Percentiles rank a stretch among this genome's conserved stretches.
Conservation (phyloP, 2,797 vertebrate species). For the Oreochromis mossambicus region DNA sequence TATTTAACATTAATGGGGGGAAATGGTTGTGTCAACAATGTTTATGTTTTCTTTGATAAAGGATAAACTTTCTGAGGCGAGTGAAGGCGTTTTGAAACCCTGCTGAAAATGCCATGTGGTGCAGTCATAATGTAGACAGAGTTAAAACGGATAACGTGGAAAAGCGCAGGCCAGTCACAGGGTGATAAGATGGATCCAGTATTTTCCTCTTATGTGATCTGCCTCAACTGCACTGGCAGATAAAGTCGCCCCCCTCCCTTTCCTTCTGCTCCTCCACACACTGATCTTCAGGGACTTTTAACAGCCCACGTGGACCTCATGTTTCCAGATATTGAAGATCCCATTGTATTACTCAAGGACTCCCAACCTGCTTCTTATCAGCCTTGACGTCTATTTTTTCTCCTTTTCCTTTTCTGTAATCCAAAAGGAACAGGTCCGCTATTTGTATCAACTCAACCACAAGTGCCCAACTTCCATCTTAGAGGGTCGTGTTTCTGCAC, state of each 20-base stretch:
- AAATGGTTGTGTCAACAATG: background rate
- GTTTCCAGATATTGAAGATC: conserved; percentile 55
- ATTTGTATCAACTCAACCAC: conserved; percentile 17
- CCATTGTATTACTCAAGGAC: conserved; percentile 63
- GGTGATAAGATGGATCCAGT: conserved; percentile 36
- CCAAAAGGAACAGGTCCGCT: conserved; percentile 28
- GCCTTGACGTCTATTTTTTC: conserved; percentile 10
- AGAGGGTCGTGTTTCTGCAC: background rate
- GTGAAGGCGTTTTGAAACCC: background rate
- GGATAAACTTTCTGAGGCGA: background rate
- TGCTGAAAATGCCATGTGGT: background rate
- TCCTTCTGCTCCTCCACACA: conserved; percentile 8
- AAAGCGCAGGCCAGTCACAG: conserved; percentile 12
- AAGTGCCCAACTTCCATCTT: background rate
- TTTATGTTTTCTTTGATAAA: background rate
- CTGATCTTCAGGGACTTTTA: conserved; percentile 33
- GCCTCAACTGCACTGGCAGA: conserved; percentile 28
- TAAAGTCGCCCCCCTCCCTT: conserved; percentile 8
- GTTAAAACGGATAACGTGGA: background rate
- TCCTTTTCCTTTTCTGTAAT: conserved; percentile 24
- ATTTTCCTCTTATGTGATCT: conserved; percentile 30
- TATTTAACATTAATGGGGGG: background rate
- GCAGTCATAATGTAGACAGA: background rate
- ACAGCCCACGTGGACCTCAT: background rate
- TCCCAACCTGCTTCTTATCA: conserved; percentile 55